Base-by-base conservation (phyloP, 2,113 vertebrate species). In the Lagenorhynchus albirostris region DNA sequence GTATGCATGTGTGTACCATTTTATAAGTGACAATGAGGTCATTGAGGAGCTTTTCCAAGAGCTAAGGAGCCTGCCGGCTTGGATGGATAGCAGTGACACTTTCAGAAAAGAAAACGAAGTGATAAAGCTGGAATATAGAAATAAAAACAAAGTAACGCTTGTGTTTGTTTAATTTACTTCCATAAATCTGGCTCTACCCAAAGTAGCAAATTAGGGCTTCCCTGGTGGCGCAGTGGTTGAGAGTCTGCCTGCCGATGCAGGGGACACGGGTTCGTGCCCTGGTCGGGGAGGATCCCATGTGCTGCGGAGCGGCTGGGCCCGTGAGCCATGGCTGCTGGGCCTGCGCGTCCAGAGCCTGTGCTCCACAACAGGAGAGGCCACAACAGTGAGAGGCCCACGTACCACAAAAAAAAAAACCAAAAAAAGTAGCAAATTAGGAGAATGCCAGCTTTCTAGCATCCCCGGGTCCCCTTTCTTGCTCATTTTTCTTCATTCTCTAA, bases 151-250 rank as follows among this genome's bases (percentile, higher is more conserved):
- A 88, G 58, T 55, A 14, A 44, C 14, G 8, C 13, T 53, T 88
- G 44, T 82, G n/a, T 55, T 83, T 82, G n/a, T 55, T 83, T 94
- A 85, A 85, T 58, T 90, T 87, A 67, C n/a, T 96, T 95, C 38
- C 38, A 38, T 55, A 96, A 81, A 53, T 89, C 71, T 60, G 26
- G 41, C 33, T 41, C 36, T 68, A 55, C 36, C 63, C 13, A 63
- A 44, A 76, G 41, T 8, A 94, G 73, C 25, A 80, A 74, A 85
- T 50, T 41, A 63, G 70, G 50, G 44, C 44, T 44, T 44, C 44
- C 44, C 44, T 44, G 44, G 44, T 44, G 44, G 44, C 7, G 1
- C 44, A 44, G 44, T 44, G 44, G 44, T 44, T 44, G 44, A 44
- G 44, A 44, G 44, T 44, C 44, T 6, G 44, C 44, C 44, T 44